Evolutionary conservation across 2,797 vertebrate species (phyloP).

Genomic region (Poeciliopsis infans): DNA sequence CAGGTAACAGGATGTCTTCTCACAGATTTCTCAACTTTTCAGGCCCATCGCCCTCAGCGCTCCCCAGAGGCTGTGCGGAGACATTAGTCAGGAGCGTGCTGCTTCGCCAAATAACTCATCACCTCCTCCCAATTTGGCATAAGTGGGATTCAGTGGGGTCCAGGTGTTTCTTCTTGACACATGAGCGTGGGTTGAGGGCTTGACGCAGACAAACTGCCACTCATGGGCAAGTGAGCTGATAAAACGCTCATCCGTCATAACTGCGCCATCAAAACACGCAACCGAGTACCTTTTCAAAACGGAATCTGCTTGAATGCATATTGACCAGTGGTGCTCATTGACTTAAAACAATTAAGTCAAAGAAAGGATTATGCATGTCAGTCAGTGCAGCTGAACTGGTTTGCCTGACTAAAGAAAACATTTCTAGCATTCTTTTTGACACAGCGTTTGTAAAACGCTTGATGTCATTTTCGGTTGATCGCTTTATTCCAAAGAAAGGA

Average conservation of each 20-base stretch:
- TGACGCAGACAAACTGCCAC: not conserved
- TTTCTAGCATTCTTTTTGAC: conserved; percentile 10
- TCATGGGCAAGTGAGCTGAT: conserved; percentile 33
- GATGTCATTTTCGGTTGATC: not conserved
- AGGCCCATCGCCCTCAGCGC: conserved; percentile 44
- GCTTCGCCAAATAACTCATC: conserved; percentile 54
- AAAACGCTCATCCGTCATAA: conserved; percentile 14
- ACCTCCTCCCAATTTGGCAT: conserved; percentile 42
- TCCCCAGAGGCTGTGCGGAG: conserved; percentile 40
- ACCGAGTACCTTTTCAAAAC: conserved; percentile 44
- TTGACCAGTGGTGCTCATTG: conserved; percentile 22
- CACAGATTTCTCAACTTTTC: conserved; percentile 52
- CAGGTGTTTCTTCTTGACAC: conserved; percentile 59
- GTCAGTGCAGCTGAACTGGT: conserved; percentile 51
- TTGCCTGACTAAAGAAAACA: not conserved
- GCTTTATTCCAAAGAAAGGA: not conserved
- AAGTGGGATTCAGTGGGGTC: conserved; percentile 29
- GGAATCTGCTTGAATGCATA: conserved; percentile 17
- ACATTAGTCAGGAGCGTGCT: conserved; percentile 49
- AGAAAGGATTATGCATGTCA: not conserved
- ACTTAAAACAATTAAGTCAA: conserved; percentile 2
- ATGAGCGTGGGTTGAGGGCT: conserved; percentile 11
- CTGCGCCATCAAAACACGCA: conserved; percentile 34
- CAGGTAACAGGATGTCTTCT: conserved; percentile 74
- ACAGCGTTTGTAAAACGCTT: not conserved